Conservation (phyloP, 2,113 vertebrate species). For the Sebastes schlegelii region DNA sequence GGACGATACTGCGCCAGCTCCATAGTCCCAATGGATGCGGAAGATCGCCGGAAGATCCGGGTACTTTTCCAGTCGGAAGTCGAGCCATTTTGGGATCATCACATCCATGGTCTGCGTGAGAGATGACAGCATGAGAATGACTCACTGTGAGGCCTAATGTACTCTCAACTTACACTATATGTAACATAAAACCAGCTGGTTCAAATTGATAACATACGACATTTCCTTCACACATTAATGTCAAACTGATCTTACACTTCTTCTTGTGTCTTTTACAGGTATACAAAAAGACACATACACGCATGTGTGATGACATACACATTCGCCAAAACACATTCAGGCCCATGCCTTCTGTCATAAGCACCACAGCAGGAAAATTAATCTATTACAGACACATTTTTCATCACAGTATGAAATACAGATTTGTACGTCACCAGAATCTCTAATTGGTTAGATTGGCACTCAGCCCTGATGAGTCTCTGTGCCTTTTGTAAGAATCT, state of each 20-base stretch:
- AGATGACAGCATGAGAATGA: too few relatives aligned
- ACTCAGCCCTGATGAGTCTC: slow-evolving; percentile 19
- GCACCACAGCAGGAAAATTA: slow-evolving; percentile 1
- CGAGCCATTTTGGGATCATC: too few relatives aligned
- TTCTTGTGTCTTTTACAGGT: not conserved
- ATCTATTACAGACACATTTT: slow-evolving; percentile 9
- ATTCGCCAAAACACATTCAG: not conserved
- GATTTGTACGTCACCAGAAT: too few relatives aligned
- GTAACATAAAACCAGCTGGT: not conserved
- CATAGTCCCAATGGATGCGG: too few relatives aligned
- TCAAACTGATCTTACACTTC: not conserved
- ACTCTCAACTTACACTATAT: not conserved
- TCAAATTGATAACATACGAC: not conserved
- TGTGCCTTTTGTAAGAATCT: slow-evolving; percentile 2
- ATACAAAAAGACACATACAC: not conserved
- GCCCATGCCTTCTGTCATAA: slow-evolving; percentile 17
- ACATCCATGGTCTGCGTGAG: too few relatives aligned
- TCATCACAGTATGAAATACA: too few relatives aligned
- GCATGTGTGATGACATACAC: not conserved
- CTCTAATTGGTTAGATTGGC: slow-evolving; percentile 17
- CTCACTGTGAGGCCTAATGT: too few relatives aligned
- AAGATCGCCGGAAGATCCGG: too few relatives aligned
- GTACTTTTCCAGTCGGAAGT: too few relatives aligned
- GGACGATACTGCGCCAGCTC: too few relatives aligned
- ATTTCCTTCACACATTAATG: not conserved